Base-by-base conservation (phyloP, 2,888 invertebrate genomes). In the Drosophila austrosaltans region DNA sequence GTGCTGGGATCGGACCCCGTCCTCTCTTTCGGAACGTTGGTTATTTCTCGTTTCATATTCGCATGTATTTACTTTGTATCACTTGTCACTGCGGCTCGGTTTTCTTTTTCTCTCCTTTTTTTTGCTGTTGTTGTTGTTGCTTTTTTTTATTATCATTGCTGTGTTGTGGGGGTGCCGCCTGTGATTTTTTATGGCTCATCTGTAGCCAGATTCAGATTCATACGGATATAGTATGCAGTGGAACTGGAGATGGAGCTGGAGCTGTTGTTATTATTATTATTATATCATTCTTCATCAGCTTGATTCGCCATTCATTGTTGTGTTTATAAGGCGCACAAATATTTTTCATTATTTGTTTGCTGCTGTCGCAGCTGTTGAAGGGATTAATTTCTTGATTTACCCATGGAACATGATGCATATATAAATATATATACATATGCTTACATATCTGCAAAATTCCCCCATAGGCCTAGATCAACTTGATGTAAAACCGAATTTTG, bases 381-480 rank as follows among this genome's bases (percentile, higher is more conserved):
- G 90, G 90, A 89, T 89, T 89, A 90, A 89, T 90, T 90, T 87
- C 89, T 90, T 90, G 89, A 90, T 89, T 89, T 89, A 85, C 81
- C 85, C 90, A 72, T 59, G 79, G 16, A 48, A 48, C 48, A 25
- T 25, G 12, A 48, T 75, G 66, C 8, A 30, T 36, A 36, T 36
- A 36, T 30, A 30, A 1, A 75, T 56, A 73, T 36, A 53, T 69
- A 61, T 64, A 65, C 58, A 61, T 63, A 20, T 40, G 22, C 25
- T 56, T 59, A 7, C 10, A 8, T 48, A 25, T 48, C 22, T 48
- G 48, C 22, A 10, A 22, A 10, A n/a, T 8, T n/a, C 20, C 44
- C 44, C 48, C 7, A 48, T 10, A 25, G 4, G 8, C 20, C 44
- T 8, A 3, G 8, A 48, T 2, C 8, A 22, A 0, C 8, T 36